Base-by-base conservation (phyloP, 2,888 invertebrate species). In the Petrolisthes cinctipes region DNA sequence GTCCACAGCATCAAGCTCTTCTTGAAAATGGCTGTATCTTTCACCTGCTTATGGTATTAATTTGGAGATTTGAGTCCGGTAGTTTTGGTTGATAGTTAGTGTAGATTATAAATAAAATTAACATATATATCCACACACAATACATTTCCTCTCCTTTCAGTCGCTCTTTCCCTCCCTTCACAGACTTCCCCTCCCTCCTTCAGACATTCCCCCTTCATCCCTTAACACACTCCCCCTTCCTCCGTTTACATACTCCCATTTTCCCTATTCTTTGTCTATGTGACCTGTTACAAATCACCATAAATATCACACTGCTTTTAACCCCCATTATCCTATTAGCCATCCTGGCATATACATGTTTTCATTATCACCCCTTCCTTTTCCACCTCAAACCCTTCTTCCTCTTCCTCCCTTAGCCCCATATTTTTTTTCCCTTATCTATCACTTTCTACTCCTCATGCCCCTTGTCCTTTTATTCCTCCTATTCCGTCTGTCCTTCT, bases 101-200 rank as follows among this genome's bases (percentile, higher is more conserved):
- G 2, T 37, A 37, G 37, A 37, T 37, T 37, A 37, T 37, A 37
- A 1, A 37, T 37, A 37, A 37, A 37, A 37, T 37, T 37, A 1
- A 37, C 2, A 37, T 37, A 37, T 37, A 37, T 37, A 37, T 37
- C 1, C 2, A 37, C 37, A 37, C 37, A 37, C 37, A 37, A 37
- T 37, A 37, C 76, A 61, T 23, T 51, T 57, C 56, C 75, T 53
- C 20, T 51, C 54, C 56, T n/a, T 37, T 51, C 84, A 20, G 78
- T 17, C 75, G 6, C 68, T 66, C 73, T 57, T 73, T 85, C 54
- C 79, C n/a, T 51, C 20, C 79, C 17, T 53, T 51, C 85, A 53
- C 68, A 75, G 51, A 17, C 23, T 23, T 7, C 85, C n/a, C n/a
- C 56, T 37, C 51, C 51, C 53, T 23, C 61, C 51, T 17, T 37